Percentiles rank a stretch among this genome's conserved stretches.
Conservation (phyloP, 2,797 vertebrate genomes). For the Gallinago stenura region DNA sequence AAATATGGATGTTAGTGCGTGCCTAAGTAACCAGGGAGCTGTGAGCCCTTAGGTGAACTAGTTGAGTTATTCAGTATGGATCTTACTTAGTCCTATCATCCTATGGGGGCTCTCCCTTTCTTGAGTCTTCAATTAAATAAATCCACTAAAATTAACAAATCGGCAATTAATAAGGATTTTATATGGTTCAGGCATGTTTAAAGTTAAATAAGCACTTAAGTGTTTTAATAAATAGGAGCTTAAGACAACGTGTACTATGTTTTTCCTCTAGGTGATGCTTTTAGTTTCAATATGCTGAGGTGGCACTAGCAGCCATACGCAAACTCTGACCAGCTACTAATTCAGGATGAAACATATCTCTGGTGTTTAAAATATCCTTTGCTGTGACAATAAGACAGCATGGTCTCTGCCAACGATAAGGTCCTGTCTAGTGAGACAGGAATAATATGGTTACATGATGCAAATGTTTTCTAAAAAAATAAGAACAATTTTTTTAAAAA, state of each 20-base stretch:
- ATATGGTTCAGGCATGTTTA: background rate
- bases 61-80: conserved; percentile 10
- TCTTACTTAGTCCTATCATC: background rate
- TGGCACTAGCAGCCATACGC: background rate
- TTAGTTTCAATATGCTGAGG: background rate
- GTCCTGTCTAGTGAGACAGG: background rate
- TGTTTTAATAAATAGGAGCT: background rate
- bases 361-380: background rate
- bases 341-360: background rate
- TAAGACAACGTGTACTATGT: background rate
- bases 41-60: background rate
- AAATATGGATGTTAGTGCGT: background rate
- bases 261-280: background rate
- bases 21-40: background rate
- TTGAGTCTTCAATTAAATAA: conserved; percentile 43
- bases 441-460: background rate
- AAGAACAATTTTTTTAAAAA: background rate
- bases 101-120: background rate
- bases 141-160: conserved; percentile 38
- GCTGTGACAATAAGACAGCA: background rate
- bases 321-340: background rate
- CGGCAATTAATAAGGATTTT: conserved; percentile 24
- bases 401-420: background rate
- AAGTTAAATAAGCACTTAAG: conserved; percentile 1
- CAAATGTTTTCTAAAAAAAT: background rate